Evolutionary conservation across 2,888 invertebrate genomes (phyloP).

Genomic region (Cyaniris semiargus): DNA sequence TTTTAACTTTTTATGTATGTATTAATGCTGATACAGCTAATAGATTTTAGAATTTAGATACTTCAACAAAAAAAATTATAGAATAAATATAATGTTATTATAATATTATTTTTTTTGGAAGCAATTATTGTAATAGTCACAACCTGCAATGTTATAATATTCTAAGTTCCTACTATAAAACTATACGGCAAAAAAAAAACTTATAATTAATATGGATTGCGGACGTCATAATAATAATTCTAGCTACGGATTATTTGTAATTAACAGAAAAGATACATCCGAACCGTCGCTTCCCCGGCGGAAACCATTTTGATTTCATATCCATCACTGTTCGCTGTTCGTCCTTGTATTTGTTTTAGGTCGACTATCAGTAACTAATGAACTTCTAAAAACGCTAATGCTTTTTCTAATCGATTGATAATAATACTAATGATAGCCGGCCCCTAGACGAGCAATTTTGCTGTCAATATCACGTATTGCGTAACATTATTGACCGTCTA

Average conservation of each 20-base stretch:
- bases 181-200: neutral
- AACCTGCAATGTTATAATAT: neutral
- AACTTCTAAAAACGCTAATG: neutral
- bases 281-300: constrained; percentile 10
- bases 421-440: no score
- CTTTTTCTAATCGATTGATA: no score
- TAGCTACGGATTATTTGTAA: neutral
- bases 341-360: constrained; percentile 14
- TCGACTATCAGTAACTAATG: neutral
- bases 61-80: no score
- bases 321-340: constrained; percentile 10
- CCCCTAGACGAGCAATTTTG: no score
- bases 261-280: constrained; percentile 23
- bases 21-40: neutral
- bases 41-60: no score
- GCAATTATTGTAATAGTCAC: no score
- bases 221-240: constrained; percentile 1
- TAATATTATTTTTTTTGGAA: no score
- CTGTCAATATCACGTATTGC: no score
- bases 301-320: constrained; percentile 21
- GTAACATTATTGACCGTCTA: no score
- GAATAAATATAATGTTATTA: no score
- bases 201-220: neutral
- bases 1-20: neutral
- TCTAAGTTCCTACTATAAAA: neutral